Conservation (phyloP, 2,888 invertebrate species). For the Helicoverpa assulta region DNA sequence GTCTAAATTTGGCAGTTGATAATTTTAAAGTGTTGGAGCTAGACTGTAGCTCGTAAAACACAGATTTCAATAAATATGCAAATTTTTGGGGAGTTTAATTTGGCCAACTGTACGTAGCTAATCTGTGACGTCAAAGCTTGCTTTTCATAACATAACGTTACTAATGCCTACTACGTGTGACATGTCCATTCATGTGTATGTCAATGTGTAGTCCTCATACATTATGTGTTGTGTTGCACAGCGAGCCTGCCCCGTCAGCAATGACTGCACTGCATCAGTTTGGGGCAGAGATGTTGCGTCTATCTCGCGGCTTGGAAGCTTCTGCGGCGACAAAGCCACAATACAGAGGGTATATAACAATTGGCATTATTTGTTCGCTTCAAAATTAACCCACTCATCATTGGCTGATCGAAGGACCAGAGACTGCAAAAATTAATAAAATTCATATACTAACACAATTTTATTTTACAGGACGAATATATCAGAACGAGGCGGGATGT, state of each 20-base stretch:
- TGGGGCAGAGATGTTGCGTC: conserved; percentile 96
- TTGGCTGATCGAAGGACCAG: conserved; percentile 46
- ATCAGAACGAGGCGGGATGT: conserved; percentile 84
- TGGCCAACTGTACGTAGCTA: conserved; percentile 24
- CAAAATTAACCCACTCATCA: conserved; percentile 65
- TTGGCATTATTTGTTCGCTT: conserved; percentile 81
- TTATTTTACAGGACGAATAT: conserved; percentile 78
- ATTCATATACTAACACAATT: conserved; percentile 13
- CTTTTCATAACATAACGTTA: conserved; percentile 50
- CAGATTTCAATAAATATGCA: too few relatives aligned
- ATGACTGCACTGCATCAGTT: conserved; percentile 96
- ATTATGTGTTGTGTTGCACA: conserved; percentile 88
- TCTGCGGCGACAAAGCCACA: conserved; percentile 89
- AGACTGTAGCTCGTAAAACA: not conserved
- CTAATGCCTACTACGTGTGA: conserved; percentile 41
- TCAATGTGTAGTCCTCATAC: conserved; percentile 80
- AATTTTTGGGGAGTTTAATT: not conserved
- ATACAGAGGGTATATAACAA: conserved; percentile 84
- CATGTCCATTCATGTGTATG: conserved; percentile 65
- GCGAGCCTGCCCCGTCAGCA: conserved; percentile 94
- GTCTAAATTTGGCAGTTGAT: not conserved
- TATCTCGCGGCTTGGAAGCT: conserved; percentile 95
- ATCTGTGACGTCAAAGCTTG: conserved; percentile 47
- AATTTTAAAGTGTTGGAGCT: not conserved
- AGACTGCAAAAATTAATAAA: conserved; percentile 23